Base-by-base conservation (phyloP, 1,140 invertebrate species). In the Trachymyrmex septentrionalis region DNA sequence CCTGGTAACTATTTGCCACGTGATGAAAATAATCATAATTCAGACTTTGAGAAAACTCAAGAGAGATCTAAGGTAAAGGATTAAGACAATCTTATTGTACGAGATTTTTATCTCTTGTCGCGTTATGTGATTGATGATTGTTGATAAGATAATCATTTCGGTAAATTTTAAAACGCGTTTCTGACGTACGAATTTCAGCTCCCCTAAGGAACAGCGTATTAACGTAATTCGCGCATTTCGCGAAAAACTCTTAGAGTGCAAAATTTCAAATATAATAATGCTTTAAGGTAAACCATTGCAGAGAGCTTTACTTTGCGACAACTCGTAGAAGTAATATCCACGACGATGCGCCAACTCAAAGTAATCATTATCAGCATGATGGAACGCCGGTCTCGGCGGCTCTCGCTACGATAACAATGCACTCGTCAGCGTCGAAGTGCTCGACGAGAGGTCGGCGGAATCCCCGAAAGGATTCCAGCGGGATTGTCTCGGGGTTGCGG, bases 401-500 rank as follows among this genome's bases (percentile, higher is more conserved):
- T 24, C 21, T 72, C 67, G 38, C 69, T 19, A 44, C 27, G 69
- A 63, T 73, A 84, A 61, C 80, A 84, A 84, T 75, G 55, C 69
- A 27, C 80, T 84, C 57, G 69, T 73, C 69, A 63, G 12, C 38
- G 55, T 69, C 67, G 55, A 73, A 55, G 21, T 55, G 38, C 24
- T 34, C n/a, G 55, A 12, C n/a, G 55, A 55, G 30, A 9, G 34
- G 34, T 14, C 27, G 66, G 21, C 53, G 67, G 55, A 59, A 53
- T 73, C 69, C 24, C 38, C 69, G 55, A 75, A 61, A 61, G 69
- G 69, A 84, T 61, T 84, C 69, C 80, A 82, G 85, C 82, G 90
- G 91, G 86, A 89, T 89, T 82, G 85, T 69, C 50, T 73, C 34
- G 53, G 80, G 69, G 55, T 50, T 84, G 34, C 34, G 80, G 77